Conservation (phyloP, 2,888 invertebrate genomes). For the Heliconius aoede region DNA sequence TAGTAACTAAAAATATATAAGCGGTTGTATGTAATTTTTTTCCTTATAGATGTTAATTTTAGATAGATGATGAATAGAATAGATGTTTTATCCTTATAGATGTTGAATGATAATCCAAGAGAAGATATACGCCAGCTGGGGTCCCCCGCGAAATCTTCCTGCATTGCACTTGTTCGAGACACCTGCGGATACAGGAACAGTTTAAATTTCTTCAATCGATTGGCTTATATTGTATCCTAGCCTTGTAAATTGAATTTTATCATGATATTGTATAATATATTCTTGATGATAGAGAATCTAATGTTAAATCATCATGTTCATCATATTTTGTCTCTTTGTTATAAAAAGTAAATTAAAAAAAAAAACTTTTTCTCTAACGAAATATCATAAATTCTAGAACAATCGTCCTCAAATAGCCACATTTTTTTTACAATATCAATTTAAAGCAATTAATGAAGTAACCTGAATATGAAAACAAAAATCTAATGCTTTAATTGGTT, state of each 20-base stretch:
- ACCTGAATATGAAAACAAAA: background rate
- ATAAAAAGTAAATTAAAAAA: too few species aligned
- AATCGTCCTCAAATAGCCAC: background rate
- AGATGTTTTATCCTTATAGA: slow-evolving; percentile 62
- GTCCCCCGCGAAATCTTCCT: slow-evolving; percentile 59
- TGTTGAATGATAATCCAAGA: slow-evolving; percentile 62
- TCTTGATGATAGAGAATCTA: background rate
- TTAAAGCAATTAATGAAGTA: background rate
- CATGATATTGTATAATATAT: background rate
- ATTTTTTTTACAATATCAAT: background rate
- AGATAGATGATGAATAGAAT: too few species aligned
- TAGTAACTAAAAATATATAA: slow-evolving; percentile 11
- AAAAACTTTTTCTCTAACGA: too few species aligned
- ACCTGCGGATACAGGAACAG: slow-evolving; percentile 38
- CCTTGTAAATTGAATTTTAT: slow-evolving; percentile 12
- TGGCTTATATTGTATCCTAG: slow-evolving; percentile 13
- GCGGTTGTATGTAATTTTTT: too few species aligned
- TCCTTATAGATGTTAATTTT: slow-evolving; percentile 62
- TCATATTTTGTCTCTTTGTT: background rate
- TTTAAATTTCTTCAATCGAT: slow-evolving; percentile 20
- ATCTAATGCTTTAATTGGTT: background rate
- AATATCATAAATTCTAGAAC: background rate
- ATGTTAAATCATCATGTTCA: background rate
- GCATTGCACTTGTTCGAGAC: slow-evolving; percentile 57
- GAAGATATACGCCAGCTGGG: slow-evolving; percentile 61